These are phyloP conservation scores for Malurus cyaneus DNA, from an alignment of 2,113 vertebrate genomes.

Conservation along the genomic window DNA sequence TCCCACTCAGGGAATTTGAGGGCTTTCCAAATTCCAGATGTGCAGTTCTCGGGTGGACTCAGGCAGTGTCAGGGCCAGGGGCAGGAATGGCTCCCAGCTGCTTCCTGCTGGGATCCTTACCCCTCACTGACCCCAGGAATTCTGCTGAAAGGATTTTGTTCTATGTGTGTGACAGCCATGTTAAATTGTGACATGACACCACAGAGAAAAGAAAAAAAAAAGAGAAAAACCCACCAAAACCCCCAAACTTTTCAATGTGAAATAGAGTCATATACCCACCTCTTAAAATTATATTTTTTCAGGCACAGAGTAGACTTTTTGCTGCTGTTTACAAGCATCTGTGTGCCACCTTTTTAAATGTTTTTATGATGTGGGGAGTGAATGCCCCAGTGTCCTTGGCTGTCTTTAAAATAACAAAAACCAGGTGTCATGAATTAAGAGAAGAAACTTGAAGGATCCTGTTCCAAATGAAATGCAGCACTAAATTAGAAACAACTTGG, in stretches of 20 bases:
- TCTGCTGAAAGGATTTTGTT: neutral
- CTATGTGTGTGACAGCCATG: neutral
- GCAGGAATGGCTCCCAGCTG: conserved; percentile 57
- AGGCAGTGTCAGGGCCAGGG: neutral
- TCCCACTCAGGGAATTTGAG: neutral
- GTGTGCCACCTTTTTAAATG: conserved; percentile 43
- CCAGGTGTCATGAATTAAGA: conserved; percentile 69
- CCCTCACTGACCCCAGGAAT: neutral
- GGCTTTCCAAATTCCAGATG: neutral
- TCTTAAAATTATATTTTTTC: neutral
- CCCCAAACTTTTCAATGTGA: accelerated
- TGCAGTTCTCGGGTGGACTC: neutral
- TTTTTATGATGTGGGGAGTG: conserved; percentile 64
- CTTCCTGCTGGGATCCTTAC: neutral
- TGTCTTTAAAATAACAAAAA: conserved; percentile 65
- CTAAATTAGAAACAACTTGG: conserved; percentile 74
- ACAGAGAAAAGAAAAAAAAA: neutral
- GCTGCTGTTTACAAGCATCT: neutral
- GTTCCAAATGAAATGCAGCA: conserved; percentile 66
- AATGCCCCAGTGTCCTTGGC: conserved; percentile 41
- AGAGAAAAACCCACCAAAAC: neutral
- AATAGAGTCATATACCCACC: neutral
- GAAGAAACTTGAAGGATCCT: conserved; percentile 60
- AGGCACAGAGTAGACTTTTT: neutral
- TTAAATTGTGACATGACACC: neutral